phyloP scores from a whole-genome alignment of 2,888 invertebrate species.

The Bombylius discolor region DNA sequence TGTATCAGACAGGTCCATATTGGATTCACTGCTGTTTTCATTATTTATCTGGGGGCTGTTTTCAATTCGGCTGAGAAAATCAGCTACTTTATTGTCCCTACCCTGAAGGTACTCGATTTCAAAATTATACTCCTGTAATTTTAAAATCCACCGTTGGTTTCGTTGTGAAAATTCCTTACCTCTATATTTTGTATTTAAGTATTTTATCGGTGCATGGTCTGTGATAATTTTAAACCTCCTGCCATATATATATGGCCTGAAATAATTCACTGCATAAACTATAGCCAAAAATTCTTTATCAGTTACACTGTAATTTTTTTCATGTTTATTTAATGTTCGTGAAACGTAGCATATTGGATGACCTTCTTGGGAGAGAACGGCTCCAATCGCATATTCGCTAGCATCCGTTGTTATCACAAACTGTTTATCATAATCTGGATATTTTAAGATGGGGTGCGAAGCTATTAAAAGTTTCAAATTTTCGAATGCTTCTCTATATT shows the following conservation, averaged over 20 bases:
- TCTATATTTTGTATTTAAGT: constrained; percentile 11
- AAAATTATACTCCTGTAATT: constrained; percentile 10
- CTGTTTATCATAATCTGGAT: constrained; percentile 10
- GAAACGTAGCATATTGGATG: constrained; percentile 5
- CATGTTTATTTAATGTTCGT: constrained; percentile 1
- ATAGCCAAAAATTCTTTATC: constrained; percentile 7
- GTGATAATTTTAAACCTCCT: constrained; percentile 11
- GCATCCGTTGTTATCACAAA: constrained; percentile 13
- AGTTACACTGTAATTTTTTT: constrained; percentile 1
- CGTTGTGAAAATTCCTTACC: constrained; percentile 9
- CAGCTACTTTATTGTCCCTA: constrained; percentile 12
- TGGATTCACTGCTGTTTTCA: constrained; percentile 9
- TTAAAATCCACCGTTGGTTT: constrained; percentile 9
- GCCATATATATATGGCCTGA: constrained; percentile 10
- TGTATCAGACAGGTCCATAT: constrained; percentile 7
- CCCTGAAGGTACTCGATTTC: constrained; percentile 13
- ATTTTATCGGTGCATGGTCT: constrained; percentile 12
- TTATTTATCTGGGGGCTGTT: not conserved
- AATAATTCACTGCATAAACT: constrained; percentile 9
- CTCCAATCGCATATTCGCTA: constrained; percentile 10
- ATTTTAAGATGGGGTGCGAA: constrained; percentile 12
- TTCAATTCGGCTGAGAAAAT: constrained; percentile 13
- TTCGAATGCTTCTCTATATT: constrained; percentile 12
- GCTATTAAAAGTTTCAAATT: constrained; percentile 9
- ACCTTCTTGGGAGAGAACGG: constrained; percentile 8